phyloP scores from a whole-genome alignment of 2,888 invertebrate genomes.

The Pyrrhopygopsis socrates region DNA sequence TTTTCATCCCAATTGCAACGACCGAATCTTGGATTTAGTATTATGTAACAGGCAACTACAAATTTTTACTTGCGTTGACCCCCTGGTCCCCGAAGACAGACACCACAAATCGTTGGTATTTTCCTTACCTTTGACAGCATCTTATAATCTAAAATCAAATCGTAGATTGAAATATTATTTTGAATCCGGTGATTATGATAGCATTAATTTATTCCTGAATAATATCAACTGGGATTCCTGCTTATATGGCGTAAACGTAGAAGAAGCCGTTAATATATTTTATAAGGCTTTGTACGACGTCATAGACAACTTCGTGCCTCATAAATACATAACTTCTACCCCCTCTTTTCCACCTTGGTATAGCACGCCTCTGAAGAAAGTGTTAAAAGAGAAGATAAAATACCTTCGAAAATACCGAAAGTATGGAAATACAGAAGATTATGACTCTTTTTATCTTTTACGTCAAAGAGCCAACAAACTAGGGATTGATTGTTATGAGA shows the following conservation, averaged over 20 bases:
- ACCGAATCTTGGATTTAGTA: background rate
- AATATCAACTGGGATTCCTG: background rate
- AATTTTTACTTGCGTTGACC: background rate
- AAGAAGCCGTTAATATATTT: background rate
- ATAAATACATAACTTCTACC: background rate
- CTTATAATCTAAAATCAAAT: background rate
- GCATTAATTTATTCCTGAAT: background rate
- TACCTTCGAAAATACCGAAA: conserved; percentile 17
- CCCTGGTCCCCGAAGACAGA: background rate
- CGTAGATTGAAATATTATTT: background rate
- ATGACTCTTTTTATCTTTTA: conserved; percentile 14
- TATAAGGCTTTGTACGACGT: background rate
- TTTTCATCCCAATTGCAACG: background rate
- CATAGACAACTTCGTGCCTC: background rate
- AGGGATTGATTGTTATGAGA: conserved; percentile 12
- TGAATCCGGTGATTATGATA: background rate
- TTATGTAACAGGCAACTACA: background rate
- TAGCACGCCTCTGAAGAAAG: background rate
- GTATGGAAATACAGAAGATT: conserved; percentile 12
- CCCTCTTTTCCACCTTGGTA: background rate
- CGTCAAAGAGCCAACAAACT: conserved; percentile 24
- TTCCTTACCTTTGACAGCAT: background rate
- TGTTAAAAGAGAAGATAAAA: conserved; percentile 22
- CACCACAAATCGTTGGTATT: background rate
- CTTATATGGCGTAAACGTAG: background rate